Conservation (phyloP, 2,113 vertebrate genomes). For the Cairina moschata region DNA sequence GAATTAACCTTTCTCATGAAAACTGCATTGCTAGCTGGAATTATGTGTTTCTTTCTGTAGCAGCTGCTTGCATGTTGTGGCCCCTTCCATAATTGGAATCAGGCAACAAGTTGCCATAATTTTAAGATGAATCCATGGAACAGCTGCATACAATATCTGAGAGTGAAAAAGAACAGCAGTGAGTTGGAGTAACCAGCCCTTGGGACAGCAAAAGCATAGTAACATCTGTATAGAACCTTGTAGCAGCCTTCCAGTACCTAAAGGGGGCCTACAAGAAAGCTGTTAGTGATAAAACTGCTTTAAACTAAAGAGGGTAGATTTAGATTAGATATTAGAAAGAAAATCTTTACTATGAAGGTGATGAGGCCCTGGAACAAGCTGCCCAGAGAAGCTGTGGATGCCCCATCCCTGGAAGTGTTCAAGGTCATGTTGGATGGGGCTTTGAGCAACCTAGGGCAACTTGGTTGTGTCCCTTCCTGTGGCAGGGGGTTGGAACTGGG, state of each 20-base stretch:
- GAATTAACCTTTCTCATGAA: not conserved
- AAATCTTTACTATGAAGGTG: not conserved
- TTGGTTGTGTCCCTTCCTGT: too few species aligned
- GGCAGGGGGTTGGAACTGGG: not conserved
- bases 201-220: not conserved
- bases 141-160: not conserved
- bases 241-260: not conserved
- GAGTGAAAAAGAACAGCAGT: not conserved
- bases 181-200: not conserved
- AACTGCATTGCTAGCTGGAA: not conserved
- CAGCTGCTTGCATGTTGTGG: not conserved
- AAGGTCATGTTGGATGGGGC: not conserved
- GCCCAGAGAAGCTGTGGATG: not conserved
- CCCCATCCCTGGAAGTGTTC: not conserved
- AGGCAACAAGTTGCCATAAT: rapidly evolving
- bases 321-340: not conserved
- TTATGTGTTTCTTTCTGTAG: not conserved
- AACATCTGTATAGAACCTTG: not conserved
- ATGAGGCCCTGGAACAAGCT: not conserved
- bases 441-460: not conserved
- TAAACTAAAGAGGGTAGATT: not conserved
- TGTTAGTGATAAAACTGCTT: not conserved
- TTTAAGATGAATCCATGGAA: not conserved
- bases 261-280: not conserved
- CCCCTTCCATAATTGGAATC: not conserved